Evolutionary conservation across 2,888 invertebrate species (phyloP).

Genomic region (Xestia rhomboidea): DNA sequence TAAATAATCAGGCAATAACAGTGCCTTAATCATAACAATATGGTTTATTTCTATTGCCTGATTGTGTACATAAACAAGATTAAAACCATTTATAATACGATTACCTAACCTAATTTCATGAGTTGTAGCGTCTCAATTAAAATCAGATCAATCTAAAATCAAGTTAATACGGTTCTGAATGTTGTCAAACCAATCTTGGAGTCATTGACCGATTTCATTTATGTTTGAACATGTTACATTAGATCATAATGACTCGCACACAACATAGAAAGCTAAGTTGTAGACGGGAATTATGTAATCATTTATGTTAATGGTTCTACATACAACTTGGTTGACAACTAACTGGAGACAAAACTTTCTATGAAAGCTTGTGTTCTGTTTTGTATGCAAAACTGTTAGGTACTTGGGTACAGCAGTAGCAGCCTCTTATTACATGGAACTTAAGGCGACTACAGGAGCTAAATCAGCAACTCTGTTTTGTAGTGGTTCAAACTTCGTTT

Average conservation of each 20-base stretch:
- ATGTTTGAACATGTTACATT: background rate
- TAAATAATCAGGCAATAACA: background rate
- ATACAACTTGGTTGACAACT: background rate
- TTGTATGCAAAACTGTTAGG: background rate
- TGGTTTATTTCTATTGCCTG: background rate
- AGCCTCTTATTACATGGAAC: too few species aligned
- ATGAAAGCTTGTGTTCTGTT: background rate
- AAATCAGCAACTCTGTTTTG: too few species aligned
- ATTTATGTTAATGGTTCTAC: background rate
- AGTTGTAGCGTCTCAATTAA: background rate
- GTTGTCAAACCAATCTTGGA: background rate
- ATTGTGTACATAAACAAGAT: slow-evolving; percentile 11
- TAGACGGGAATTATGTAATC: slow-evolving; percentile 28
- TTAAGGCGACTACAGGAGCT: too few species aligned
- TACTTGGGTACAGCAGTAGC: too few species aligned
- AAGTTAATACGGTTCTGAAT: background rate
- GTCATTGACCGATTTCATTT: slow-evolving; percentile 4
- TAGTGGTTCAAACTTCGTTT: too few species aligned
- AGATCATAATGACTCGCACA: slow-evolving; percentile 25
- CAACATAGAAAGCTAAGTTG: slow-evolving; percentile 28
- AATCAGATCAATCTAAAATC: background rate
- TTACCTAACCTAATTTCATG: background rate
- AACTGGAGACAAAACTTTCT: slow-evolving; percentile 26
- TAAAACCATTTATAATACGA: background rate
- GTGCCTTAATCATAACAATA: background rate